Evolutionary conservation across 1,140 invertebrate genomes (phyloP).

Genomic region (Nasonia vitripennis): DNA sequence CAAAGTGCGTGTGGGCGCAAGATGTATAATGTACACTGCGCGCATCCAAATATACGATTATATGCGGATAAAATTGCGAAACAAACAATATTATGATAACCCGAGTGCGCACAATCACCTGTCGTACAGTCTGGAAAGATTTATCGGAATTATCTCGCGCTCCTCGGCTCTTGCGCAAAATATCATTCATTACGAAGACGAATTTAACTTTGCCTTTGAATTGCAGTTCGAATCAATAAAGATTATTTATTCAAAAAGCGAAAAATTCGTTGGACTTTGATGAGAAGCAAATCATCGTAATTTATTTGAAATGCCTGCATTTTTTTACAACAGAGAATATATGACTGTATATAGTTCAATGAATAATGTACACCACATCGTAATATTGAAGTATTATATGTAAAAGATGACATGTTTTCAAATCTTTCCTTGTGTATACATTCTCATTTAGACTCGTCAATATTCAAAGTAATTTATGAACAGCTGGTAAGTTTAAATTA

Average conservation of each 20-base stretch:
- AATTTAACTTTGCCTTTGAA: not conserved
- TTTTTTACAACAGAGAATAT: not conserved
- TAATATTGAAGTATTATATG: not conserved
- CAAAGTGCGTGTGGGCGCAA: not conserved
- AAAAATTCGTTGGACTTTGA: not conserved
- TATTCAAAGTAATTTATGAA: too few relatives aligned
- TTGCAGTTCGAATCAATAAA: not conserved
- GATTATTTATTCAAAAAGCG: not conserved
- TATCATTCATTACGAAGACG: not conserved
- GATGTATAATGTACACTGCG: not conserved
- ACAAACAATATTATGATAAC: conserved; percentile 53
- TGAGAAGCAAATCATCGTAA: not conserved
- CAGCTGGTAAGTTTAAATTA: not conserved
- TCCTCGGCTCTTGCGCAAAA: conserved; percentile 20
- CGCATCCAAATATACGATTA: conserved; percentile 43
- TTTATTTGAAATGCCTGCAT: too few relatives aligned
- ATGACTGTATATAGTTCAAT: not conserved
- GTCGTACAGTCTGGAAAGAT: conserved; percentile 37
- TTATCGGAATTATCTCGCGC: conserved; percentile 33
- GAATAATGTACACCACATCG: not conserved
- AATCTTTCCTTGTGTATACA: too few relatives aligned
- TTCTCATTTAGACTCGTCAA: too few relatives aligned
- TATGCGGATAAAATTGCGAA: conserved; percentile 26
- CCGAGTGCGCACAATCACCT: conserved; percentile 54
- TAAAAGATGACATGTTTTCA: too few relatives aligned